Conservation (phyloP, 2,113 vertebrate species). For the Marmota flaviventris region DNA sequence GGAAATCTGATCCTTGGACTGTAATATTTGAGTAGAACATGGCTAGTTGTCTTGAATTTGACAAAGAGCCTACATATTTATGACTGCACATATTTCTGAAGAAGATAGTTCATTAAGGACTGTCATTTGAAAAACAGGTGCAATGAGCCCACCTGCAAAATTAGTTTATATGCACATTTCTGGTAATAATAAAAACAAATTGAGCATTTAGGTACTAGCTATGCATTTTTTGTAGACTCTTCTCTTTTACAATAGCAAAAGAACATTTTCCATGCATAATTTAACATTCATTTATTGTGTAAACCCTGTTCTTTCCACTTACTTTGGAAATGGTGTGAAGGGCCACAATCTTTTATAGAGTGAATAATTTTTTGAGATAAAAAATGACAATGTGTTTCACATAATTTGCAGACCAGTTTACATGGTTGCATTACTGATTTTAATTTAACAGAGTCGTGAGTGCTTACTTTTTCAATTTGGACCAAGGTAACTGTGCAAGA, state of each 20-base stretch:
- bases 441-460: constrained; percentile 55
- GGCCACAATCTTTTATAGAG: constrained; percentile 1
- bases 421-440: constrained; percentile 48
- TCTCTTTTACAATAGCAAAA: constrained; percentile 27
- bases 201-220: constrained; percentile 28
- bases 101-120: constrained; percentile 66
- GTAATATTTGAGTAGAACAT: not conserved
- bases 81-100: constrained; percentile 21
- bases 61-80: constrained; percentile 47
- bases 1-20: not conserved
- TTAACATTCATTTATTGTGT: constrained; percentile 25
- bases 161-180: constrained; percentile 68
- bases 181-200: constrained; percentile 73
- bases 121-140: constrained; percentile 71
- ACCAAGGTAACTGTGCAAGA: constrained; percentile 41
- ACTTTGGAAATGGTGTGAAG: constrained; percentile 44
- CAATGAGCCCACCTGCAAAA: constrained; percentile 68
- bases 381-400: constrained; percentile 51
- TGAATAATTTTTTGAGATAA: constrained; percentile 42
- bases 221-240: constrained; percentile 30
- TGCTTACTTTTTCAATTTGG: constrained; percentile 70
- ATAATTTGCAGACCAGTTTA: constrained; percentile 62
- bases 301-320: constrained; percentile 14
- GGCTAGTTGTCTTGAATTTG: constrained; percentile 55
- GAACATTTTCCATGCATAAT: constrained; percentile 59